These are phyloP conservation scores for Malurus splendens DNA, from an alignment of 2,797 vertebrate genomes.

Conservation along the genomic window DNA sequence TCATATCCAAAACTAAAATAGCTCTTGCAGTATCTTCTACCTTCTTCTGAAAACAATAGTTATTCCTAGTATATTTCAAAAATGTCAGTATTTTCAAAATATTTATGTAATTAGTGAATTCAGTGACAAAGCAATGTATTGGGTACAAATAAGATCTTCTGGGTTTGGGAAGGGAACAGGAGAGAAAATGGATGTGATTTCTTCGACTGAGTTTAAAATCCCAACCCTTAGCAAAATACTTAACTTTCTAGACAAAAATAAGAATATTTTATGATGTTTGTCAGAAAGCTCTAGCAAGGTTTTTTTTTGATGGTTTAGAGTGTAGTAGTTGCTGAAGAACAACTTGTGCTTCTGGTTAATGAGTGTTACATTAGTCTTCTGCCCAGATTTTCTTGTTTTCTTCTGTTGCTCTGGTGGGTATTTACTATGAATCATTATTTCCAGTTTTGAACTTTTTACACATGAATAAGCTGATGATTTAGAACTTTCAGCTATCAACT, in stretches of 20 bases:
- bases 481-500: background rate
- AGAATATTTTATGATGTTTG: background rate
- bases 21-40: background rate
- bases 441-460: background rate
- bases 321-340: background rate
- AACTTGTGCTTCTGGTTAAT: background rate
- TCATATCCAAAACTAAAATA: background rate
- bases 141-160: background rate
- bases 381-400: background rate
- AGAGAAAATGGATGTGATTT: background rate
- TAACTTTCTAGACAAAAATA: background rate
- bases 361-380: background rate
- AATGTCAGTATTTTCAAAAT: background rate
- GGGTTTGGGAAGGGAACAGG: background rate
- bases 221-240: background rate
- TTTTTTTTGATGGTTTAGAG: background rate
- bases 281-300: background rate
- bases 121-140: background rate
- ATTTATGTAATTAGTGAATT: background rate
- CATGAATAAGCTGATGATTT: background rate
- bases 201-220: background rate
- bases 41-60: background rate
- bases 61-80: background rate
- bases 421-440: background rate
- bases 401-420: background rate